Evolutionary conservation across 1,140 invertebrate species (phyloP), one percentile per base, ranked within the genome.

Genomic region (Psilanteris sp.): DNA sequence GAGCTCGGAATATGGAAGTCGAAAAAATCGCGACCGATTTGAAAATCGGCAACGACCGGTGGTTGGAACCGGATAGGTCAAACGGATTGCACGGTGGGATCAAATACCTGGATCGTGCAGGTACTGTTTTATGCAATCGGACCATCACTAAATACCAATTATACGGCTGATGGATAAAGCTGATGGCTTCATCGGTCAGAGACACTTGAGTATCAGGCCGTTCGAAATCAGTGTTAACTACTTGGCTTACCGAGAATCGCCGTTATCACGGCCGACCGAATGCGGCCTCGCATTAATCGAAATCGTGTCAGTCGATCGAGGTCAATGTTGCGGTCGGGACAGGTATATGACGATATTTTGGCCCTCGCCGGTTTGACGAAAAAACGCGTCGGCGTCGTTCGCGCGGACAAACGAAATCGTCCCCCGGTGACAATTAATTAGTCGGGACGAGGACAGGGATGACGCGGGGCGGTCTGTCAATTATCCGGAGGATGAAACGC

Each of bases 161-260:
- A 79, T 79, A 79, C 74, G 66, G 54, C 66, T 70, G 48, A 52
- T 46, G 67, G 34, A 68, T 70, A 77, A 67, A 67, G 67, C 75
- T 61, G 70, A 68, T 73, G 62, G 68, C 57, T 64, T 39, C 62
- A 59, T 55, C 59, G 70, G 75, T 64, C 62, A 68, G 67, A 77
- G 67, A 72, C 67, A 72, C 62, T 72, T 52, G 59, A 71, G 75
- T 61, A 61, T 71, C 61, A 59, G 70, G 36, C 59, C 31, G 66
- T 46, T 61, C 41, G 36, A 74, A 78, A 78, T 78, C 72, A 78
- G 59, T 41, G 76, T 78, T 78, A 73, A 78, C 76, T 78, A 73
- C 76, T 78, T 74, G 76, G 76, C 76, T 78, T 78, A 78, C 70
- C 76, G 64, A 78, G 66, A 78, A 78, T 78, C 64, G 66, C 70